Evolutionary conservation across 1,140 invertebrate species (phyloP), one percentile per base, ranked within the genome.

Genomic region (Eurosta solidaginis): DNA sequence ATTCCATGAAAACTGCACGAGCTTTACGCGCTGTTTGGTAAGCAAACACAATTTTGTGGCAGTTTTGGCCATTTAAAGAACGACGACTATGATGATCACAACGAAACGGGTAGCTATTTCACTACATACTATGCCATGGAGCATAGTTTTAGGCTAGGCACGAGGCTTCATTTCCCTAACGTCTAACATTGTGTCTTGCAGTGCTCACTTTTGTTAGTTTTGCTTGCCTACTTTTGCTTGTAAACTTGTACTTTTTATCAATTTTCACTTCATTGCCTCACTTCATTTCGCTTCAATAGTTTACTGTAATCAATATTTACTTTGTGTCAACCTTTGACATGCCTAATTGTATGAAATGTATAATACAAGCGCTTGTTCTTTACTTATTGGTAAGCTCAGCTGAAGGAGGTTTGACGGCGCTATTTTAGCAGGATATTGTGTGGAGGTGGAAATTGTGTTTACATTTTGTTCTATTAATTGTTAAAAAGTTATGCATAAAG

Each of bases 391-490:
- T 29, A 10, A 6, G 52, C 17, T 12, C 1, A 1, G 52, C 9
- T 27, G 22, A 27, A 2, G 6, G 10, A 12, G 25, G 1, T 10
- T 22, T 14, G 54, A 20, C 10, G 25, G 4, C 25, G 14, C 27
- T 59, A 29, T 59, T 59, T 12, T 59, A 59, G 33, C 12, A 33
- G 54, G 12, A n/a, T 17, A 33, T 59, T 59, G 54, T 59, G n/a
- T n/a, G n/a, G n/a, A 59, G 54, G 14, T 59, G 59, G n/a, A 68
- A 68, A 68, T 68, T 68, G 59, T 68, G 59, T 68, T 68, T 68
- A 68, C 59, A 68, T 68, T 68, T 68, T 68, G 59, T 68, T 40
- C 59, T 68, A 68, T 68, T 68, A 68, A 68, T 68, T 68, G 59
- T 68, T 68, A 68, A 68, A 68, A 68, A 36, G 33, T 33, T 40